Conservation (phyloP, 2,113 vertebrate genomes). For the Sceloporus undulatus region DNA sequence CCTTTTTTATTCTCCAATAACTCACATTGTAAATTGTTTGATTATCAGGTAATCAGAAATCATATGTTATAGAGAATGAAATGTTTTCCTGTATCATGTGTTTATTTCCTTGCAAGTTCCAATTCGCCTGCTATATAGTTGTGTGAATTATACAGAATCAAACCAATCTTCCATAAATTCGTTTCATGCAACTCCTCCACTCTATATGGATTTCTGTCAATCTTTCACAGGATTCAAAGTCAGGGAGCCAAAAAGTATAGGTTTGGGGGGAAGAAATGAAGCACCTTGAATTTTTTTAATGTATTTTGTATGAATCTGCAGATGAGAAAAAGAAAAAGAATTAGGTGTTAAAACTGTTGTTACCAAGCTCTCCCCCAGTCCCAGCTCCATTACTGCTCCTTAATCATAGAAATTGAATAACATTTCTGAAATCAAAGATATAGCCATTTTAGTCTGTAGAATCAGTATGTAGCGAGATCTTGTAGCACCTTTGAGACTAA, state of each 20-base stretch:
- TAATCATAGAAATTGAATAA: background rate
- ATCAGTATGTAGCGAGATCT: too few species aligned
- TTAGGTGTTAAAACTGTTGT: background rate
- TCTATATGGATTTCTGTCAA: background rate
- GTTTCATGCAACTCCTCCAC: too few species aligned
- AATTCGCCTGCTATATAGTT: background rate
- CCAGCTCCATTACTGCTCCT: background rate
- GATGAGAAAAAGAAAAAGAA: background rate
- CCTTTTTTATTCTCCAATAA: background rate
- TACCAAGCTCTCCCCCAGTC: too few species aligned
- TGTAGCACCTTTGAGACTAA: too few species aligned
- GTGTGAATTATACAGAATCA: background rate
- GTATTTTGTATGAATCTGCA: background rate
- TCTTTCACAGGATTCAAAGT: background rate
- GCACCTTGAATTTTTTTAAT: too few species aligned
- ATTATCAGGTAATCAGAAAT: background rate
- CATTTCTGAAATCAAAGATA: background rate
- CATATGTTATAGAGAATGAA: background rate
- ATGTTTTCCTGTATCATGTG: background rate
- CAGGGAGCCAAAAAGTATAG: background rate
- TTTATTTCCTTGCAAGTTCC: background rate
- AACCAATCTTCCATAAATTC: background rate
- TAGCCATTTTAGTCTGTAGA: too few species aligned
- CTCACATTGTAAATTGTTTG: too few species aligned
- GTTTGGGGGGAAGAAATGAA: background rate